Base-by-base conservation (phyloP, 2,113 vertebrate genomes). In the Pelvicachromis taeniatus region DNA sequence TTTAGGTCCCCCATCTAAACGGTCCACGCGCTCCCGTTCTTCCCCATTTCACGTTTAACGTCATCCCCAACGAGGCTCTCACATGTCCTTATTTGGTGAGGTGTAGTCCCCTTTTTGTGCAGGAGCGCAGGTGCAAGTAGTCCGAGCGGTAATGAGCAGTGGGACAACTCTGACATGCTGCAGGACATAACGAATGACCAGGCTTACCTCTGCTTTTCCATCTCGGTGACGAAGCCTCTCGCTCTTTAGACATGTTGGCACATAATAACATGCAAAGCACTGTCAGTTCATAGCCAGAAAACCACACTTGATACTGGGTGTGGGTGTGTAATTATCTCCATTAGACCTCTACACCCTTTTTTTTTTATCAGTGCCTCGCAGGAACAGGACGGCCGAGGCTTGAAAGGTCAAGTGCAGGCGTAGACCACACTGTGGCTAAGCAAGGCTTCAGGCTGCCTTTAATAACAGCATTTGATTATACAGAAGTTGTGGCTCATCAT, bases 31-130 rank as follows among this genome's bases (percentile, higher is more conserved):
- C 56, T 33, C 38, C 55, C 2, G 14, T 50, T 55, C 17, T 53
- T 63, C 14, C 26, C 88, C 4, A 17, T 81, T 84, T 81, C 79
- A 78, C 79, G 55, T 77, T 17, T 52, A 87, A 82, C 93, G 91
- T 91, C 94, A 92, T 55, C 78, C 82, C 80, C 77, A 61, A 1
- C n/a, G 19, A 73, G 70, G 78, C 82, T n/a, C 65, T 84, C 59
- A 68, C 78, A 82, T 93, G 86, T 81, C 91, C 92, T 88, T 95
- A 92, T 94, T 92, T 91, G 93, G 94, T 70, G 80, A 87, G 75
- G 55, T 59, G 68, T 29, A 58, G 85, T 70, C 81, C 13, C 70
- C 52, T 78, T 11, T 26, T 38, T 65, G 33, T 5, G 26, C 85
- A 35, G 87, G 87, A 86, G 89, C 92, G 88, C 94, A 94, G 93